These are phyloP conservation scores for Temnothorax longispinosus DNA, from an alignment of 1,140 invertebrate genomes.

Conservation along the genomic window DNA sequence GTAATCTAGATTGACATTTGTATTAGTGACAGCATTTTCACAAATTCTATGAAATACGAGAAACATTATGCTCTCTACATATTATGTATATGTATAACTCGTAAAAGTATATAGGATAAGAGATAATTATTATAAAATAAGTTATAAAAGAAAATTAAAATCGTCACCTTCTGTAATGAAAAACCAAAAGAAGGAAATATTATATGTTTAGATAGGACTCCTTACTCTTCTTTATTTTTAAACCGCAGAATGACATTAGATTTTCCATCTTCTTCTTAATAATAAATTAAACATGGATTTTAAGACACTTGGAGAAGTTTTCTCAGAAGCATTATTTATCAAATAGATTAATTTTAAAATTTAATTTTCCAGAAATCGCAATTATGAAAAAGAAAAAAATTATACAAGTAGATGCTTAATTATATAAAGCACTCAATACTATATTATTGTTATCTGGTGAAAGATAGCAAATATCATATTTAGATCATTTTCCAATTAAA, in stretches of 20 bases:
- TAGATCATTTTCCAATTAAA: not conserved
- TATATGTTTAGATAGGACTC: not conserved
- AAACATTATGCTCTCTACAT: not conserved
- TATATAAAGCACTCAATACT: not conserved
- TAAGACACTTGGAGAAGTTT: not conserved
- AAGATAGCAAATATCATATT: not conserved
- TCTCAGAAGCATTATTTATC: not conserved
- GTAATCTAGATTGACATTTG: not conserved
- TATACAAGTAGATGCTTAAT: not conserved
- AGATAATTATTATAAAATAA: not conserved
- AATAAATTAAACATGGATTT: not conserved
- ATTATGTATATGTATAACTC: not conserved
- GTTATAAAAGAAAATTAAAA: not conserved
- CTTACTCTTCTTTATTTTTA: not conserved
- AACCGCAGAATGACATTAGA: not conserved
- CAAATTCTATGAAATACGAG: not conserved
- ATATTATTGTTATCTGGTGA: not conserved
- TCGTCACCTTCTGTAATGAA: not conserved
- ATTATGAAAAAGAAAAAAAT: constrained; percentile 8
- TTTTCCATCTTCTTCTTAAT: not conserved
- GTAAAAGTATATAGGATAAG: not conserved
- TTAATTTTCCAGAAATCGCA: not conserved
- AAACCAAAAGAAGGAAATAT: not conserved
- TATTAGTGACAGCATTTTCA: not conserved
- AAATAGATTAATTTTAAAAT: not conserved